Conservation (phyloP, 2,113 vertebrate species). For the Gracilinanus agilis region DNA sequence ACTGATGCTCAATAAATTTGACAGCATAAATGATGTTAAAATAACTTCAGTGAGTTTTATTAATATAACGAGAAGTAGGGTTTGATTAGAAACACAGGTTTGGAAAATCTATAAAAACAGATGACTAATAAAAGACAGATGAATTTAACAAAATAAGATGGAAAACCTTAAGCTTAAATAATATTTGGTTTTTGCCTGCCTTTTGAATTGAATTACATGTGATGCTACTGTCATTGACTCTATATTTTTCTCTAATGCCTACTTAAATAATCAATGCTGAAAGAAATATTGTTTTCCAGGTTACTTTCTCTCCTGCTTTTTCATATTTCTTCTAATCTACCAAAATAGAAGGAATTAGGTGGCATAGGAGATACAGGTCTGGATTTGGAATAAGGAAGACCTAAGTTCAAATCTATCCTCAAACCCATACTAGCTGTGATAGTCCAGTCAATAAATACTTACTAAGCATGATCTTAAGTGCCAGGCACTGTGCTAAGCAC, state of each 20-base stretch:
- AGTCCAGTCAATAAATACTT: not conserved
- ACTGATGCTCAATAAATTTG: constrained; percentile 42
- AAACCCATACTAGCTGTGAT: not conserved
- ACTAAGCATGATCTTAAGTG: not conserved
- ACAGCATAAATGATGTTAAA: constrained; percentile 44
- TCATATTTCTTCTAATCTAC: not conserved
- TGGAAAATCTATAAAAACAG: not conserved
- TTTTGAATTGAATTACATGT: not conserved
- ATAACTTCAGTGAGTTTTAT: constrained; percentile 34
- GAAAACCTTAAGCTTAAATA: not conserved
- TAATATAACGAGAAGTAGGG: not conserved
- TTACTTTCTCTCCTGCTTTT: not conserved
- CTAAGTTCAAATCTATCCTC: not conserved
- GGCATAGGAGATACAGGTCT: not conserved
- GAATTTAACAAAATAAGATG: not conserved
- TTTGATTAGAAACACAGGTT: constrained; percentile 14
- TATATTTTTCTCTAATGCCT: not conserved
- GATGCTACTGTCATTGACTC: not conserved
- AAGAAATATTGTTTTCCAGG: not conserved
- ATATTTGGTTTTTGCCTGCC: not conserved
- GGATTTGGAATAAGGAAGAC: not conserved
- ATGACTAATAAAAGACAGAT: not conserved
- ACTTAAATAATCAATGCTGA: not conserved
- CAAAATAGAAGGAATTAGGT: not conserved
- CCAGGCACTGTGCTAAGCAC: not conserved